Evolutionary conservation across 2,888 invertebrate species (phyloP), one percentile per base, ranked within the genome.

Genomic region (Microctonus brassicae): DNA sequence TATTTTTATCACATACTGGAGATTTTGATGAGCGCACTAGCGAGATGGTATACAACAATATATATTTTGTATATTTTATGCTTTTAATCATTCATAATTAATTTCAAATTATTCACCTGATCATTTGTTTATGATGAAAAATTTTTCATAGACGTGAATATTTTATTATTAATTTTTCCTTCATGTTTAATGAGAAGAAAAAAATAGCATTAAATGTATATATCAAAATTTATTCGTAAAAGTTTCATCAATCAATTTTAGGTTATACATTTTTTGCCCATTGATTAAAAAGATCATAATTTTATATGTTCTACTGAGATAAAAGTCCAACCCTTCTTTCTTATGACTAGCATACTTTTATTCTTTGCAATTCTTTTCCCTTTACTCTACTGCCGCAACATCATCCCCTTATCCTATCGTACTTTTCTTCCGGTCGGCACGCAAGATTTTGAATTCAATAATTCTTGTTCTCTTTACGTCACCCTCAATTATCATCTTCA

Each of bases 11-110:
- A 26, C 61, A 64, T 55, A 42, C 73, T 73, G 84, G 84, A 81
- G 86, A 86, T 84, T 86, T 86, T 85, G 84, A 86, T 80, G 85
- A 82, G 83, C 83, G 85, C 82, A 74, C 68, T 58, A 68, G 72
- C 77, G 70, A 76, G 74, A 71, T 67, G 34, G 52, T 62, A 60
- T 42, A 29, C 61, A 36, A 29, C 29, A 22, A 39, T 47, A 29
- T 13, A 33, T 55, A 69, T 72, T 76, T 80, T 75, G n/a, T 77
- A 78, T 77, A 76, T 78, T 76, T 79, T 79, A 78, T 10, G 11
- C 55, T 39, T 7, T 47, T 7, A 4, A 10, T 22, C 6, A 9
- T 3, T 34, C 33, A 52, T 39, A 6, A 10, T 9, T 11, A 10
- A 52, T 39, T n/a, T 13, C 11, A 39, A 7, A 5, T n/a, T n/a